Conservation (phyloP, 2,113 vertebrate genomes). For the Gobio gobio region DNA sequence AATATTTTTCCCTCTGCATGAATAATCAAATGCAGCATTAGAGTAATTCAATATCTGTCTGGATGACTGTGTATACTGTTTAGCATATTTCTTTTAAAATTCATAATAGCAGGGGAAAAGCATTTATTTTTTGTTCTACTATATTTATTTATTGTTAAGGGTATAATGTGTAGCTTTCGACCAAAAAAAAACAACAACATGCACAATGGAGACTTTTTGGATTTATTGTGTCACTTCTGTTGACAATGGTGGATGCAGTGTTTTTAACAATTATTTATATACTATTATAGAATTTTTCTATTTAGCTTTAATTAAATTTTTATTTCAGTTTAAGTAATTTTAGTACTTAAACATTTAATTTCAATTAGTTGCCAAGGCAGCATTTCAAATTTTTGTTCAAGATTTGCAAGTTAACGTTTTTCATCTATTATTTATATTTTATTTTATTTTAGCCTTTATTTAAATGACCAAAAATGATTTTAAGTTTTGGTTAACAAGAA, state of each 20-base stretch:
- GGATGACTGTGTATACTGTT: not conserved
- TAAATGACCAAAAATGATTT: not conserved
- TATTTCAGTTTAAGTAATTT: not conserved
- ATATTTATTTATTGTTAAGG: not conserved
- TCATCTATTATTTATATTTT: not conserved
- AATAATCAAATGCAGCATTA: slow-evolving; percentile 44
- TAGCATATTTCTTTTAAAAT: not conserved
- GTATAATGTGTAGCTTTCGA: not conserved
- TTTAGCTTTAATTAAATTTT: not conserved
- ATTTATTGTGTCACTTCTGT: not conserved
- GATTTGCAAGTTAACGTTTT: not conserved
- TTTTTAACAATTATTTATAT: not conserved
- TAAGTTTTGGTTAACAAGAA: not conserved
- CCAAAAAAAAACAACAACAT: not conserved
- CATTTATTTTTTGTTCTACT: not conserved
- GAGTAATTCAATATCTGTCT: slow-evolving; percentile 48
- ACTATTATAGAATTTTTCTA: not conserved
- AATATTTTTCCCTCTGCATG: slow-evolving; percentile 47
- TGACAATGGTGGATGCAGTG: too few species aligned
- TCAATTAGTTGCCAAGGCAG: too few species aligned
- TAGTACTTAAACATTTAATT: too few species aligned
- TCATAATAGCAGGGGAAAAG: slow-evolving; percentile 1
- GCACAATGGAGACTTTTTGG: not conserved
- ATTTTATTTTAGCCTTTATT: not conserved
- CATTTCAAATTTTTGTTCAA: too few species aligned